These are phyloP conservation scores for Leptinotarsa rubiginosa DNA, from an alignment of 2,888 invertebrate genomes.

Conservation along the genomic window DNA sequence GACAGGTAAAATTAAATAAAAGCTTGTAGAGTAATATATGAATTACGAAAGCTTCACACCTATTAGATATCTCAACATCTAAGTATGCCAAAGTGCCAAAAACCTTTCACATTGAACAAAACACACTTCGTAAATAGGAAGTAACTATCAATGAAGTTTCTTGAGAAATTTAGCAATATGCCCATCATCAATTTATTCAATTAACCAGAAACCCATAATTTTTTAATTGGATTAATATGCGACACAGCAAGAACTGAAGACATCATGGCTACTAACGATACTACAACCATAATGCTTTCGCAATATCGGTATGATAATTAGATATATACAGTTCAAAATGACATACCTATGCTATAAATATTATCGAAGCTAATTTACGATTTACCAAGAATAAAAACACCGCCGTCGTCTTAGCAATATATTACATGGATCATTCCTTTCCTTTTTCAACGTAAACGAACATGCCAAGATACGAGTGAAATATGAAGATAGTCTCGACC, in stretches of 20 bases:
- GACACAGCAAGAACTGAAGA: background rate
- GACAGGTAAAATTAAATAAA: background rate
- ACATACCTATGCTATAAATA: slow-evolving; percentile 62
- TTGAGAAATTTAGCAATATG: too few species aligned
- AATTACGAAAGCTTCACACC: too few species aligned
- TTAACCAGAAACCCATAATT: too few species aligned
- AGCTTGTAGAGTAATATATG: background rate
- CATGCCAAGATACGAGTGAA: slow-evolving; percentile 43
- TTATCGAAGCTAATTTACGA: slow-evolving; percentile 65
- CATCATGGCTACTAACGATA: background rate
- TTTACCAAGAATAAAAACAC: slow-evolving; percentile 60
- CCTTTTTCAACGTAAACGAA: slow-evolving; percentile 38
- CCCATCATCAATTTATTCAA: too few species aligned
- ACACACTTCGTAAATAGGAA: too few species aligned
- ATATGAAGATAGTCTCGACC: slow-evolving; percentile 46
- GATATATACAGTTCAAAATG: slow-evolving; percentile 63
- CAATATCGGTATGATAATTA: slow-evolving; percentile 56
- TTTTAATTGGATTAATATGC: too few species aligned
- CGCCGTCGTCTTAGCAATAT: slow-evolving; percentile 55
- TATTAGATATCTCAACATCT: too few species aligned
- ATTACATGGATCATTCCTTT: slow-evolving; percentile 50
- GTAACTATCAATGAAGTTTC: too few species aligned
- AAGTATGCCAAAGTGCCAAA: too few species aligned
- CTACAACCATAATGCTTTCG: background rate
- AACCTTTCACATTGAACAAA: too few species aligned